A percentile compares a stretch with the other conserved stretches of the same genome.
These are phyloP conservation scores for Montipora sp. DNA, from an alignment of 64 coral and sea anemone species.

Conservation along the genomic window DNA sequence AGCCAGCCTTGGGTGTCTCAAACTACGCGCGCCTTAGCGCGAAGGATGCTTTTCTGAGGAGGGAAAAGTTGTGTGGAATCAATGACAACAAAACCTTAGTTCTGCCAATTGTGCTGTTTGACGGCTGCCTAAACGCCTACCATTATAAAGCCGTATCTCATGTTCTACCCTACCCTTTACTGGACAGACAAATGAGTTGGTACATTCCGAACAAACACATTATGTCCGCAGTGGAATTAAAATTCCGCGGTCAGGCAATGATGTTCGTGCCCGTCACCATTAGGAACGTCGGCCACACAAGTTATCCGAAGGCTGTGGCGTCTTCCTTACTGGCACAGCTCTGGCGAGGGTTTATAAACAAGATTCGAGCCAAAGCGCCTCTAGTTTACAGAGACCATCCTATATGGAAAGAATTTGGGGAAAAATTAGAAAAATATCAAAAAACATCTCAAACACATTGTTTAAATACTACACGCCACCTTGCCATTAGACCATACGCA, in stretches of 20 bases:
- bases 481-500: neutral
- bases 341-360: neutral
- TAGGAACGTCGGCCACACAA: neutral
- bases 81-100: constrained; percentile 5
- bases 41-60: neutral
- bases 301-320: neutral
- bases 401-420: neutral
- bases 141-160: constrained; percentile 42
- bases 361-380: neutral
- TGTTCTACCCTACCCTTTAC: constrained; percentile 36
- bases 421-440: neutral
- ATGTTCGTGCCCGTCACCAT: constrained; percentile 9
- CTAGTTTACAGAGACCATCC: neutral
- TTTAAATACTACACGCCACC: constrained; percentile 12
- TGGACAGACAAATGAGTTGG: constrained; percentile 23
- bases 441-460: neutral
- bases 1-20: constrained; percentile 48
- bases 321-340: neutral
- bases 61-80: constrained; percentile 7
- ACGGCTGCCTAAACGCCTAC: constrained; percentile 45
- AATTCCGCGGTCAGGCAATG: constrained; percentile 13
- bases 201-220: neutral
- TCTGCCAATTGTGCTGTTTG: constrained; percentile 46
- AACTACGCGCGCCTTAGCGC: constrained; percentile 10
- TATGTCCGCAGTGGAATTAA: constrained; percentile 18